Evolutionary conservation across 2,113 vertebrate genomes (phyloP).

Genomic region (Morone saxatilis): DNA sequence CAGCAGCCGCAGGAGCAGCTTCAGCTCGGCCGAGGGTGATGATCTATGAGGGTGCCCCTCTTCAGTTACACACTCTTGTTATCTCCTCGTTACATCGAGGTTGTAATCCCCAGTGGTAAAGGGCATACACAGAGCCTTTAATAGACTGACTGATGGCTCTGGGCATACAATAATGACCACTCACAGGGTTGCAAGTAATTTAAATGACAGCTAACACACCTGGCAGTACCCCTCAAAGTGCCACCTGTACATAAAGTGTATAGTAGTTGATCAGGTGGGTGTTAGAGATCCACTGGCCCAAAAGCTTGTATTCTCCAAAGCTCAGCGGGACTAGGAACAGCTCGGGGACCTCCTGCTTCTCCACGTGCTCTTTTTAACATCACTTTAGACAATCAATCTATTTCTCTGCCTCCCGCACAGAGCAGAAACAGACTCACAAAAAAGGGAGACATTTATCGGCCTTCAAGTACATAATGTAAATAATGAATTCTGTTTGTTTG

Average conservation of each 20-base stretch:
- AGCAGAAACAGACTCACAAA: conserved; percentile 63
- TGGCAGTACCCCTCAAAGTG: conserved; percentile 34
- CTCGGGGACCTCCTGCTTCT: conserved; percentile 11
- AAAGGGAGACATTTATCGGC: conserved; percentile 76
- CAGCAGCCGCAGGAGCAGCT: conserved; percentile 95
- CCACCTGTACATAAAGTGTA: conserved; percentile 41
- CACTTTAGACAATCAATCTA: conserved; percentile 9
- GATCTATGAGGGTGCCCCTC: conserved; percentile 84
- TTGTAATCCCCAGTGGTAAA: conserved; percentile 23
- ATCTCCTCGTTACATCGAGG: conserved; percentile 3
- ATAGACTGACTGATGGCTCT: conserved; percentile 29
- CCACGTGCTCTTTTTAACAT: conserved; percentile 32
- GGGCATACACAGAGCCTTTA: conserved; percentile 35
- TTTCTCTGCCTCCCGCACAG: conserved; percentile 62
- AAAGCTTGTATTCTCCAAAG: conserved; percentile 19
- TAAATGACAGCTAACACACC: conserved; percentile 53
- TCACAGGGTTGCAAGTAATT: conserved; percentile 13
- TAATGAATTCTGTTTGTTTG: conserved; percentile 26
- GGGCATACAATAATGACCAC: conserved; percentile 6
- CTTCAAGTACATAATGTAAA: conserved; percentile 60
- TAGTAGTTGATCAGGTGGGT: conserved; percentile 27
- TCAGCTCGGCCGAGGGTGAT: conserved; percentile 92
- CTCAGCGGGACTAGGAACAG: conserved; percentile 13
- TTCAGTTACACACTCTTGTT: not conserved
- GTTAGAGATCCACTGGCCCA: not conserved